Evolutionary conservation across 2,888 invertebrate genomes (phyloP).

Genomic region (Drosophila anceps): DNA sequence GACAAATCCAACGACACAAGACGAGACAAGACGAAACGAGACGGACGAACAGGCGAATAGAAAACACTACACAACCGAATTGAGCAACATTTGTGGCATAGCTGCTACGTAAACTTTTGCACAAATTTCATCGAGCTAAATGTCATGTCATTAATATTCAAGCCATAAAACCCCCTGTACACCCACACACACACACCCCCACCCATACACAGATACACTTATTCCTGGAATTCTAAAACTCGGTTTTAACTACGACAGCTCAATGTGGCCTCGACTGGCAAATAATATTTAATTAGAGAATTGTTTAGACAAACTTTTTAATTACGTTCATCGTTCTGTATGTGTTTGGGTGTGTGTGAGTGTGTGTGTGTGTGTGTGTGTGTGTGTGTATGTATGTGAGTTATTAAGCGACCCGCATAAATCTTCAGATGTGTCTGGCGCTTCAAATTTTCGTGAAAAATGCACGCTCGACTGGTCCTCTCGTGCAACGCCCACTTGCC

Average conservation of each 20-base stretch:
- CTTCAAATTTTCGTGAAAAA: conserved; percentile 55
- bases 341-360: not conserved
- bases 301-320: conserved; percentile 79
- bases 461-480: conserved; percentile 45
- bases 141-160: conserved; percentile 77
- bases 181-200: not conserved
- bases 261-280: conserved; percentile 63
- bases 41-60: conserved; percentile 2
- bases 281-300: conserved; percentile 80
- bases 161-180: conserved; percentile 36
- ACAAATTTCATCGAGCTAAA: conserved; percentile 59
- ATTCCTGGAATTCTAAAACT: conserved; percentile 40
- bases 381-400: conserved; percentile 14
- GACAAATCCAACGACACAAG: conserved; percentile 41
- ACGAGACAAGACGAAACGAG: not conserved
- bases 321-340: conserved; percentile 55
- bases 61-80: conserved; percentile 61
- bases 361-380: conserved; percentile 7
- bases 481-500: conserved; percentile 40
- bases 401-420: conserved; percentile 71
- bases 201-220: conserved; percentile 7
- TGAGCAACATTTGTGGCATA: conserved; percentile 77
- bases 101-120: conserved; percentile 50
- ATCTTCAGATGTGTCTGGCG: conserved; percentile 56
- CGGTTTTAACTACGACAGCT: conserved; percentile 58